Evolutionary conservation across 1,140 invertebrate genomes (phyloP).

Genomic region (Tetragonula clypearis): DNA sequence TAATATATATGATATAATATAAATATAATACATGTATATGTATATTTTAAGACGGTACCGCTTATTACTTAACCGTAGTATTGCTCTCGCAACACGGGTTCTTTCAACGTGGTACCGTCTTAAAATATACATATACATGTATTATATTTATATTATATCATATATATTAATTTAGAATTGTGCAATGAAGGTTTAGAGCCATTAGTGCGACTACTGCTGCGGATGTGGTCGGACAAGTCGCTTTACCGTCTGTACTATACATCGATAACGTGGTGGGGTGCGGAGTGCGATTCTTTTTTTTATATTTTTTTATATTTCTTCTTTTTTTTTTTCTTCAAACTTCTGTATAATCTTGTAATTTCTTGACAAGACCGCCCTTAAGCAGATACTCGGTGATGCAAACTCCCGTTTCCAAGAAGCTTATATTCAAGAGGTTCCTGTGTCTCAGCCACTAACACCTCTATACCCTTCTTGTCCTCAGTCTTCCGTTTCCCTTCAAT

Average conservation of each 20-base stretch:
- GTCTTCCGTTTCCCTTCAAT: slow-evolving; percentile 30
- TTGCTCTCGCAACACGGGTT: slow-evolving; percentile 34
- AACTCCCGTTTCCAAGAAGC: background rate
- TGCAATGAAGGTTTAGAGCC: slow-evolving; percentile 75
- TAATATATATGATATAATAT: too few relatives aligned
- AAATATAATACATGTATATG: too few relatives aligned
- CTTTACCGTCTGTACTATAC: slow-evolving; percentile 31
- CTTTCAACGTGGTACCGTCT: slow-evolving; percentile 9
- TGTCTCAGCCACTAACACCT: slow-evolving; percentile 7
- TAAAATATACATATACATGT: slow-evolving; percentile 61
- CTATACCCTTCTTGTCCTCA: slow-evolving; percentile 27
- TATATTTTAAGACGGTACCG: too few relatives aligned
- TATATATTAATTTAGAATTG: slow-evolving; percentile 74
- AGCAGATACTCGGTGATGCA: background rate
- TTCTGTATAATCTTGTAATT: background rate
- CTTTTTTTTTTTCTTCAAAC: background rate
- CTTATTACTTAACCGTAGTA: slow-evolving; percentile 54
- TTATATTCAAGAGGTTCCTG: background rate
- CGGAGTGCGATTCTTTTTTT: slow-evolving; percentile 8
- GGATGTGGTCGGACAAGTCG: slow-evolving; percentile 68
- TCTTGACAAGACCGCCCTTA: background rate
- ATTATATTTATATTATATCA: slow-evolving; percentile 37
- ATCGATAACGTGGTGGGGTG: slow-evolving; percentile 26
- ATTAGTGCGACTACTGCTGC: slow-evolving; percentile 74
- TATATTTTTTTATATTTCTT: background rate